Evolutionary conservation across 2,113 vertebrate species (phyloP).

Genomic region (Laticauda laticaudata): DNA sequence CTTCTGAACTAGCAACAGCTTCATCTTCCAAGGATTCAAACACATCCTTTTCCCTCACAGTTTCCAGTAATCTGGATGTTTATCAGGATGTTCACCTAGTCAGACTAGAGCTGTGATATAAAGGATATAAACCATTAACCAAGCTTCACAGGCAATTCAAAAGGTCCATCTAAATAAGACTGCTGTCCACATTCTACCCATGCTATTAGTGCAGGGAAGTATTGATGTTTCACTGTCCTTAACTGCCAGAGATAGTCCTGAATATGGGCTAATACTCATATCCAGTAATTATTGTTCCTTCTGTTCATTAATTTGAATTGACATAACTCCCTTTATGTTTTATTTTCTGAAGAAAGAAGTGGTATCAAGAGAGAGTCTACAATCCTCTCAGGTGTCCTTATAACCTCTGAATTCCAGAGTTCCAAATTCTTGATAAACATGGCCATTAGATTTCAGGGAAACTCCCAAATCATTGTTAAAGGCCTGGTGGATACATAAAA

Average conservation of each 20-base stretch:
- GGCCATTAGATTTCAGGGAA: not conserved
- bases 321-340: not conserved
- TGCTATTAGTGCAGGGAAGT: not conserved
- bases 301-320: not conserved
- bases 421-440: not conserved
- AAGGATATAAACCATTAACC: not conserved
- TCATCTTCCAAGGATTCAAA: not conserved
- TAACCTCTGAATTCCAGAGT: not conserved
- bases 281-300: not conserved
- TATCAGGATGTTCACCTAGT: not conserved
- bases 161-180: not conserved
- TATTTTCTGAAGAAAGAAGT: not conserved
- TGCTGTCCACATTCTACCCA: not conserved
- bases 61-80: not conserved
- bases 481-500: not conserved
- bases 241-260: not conserved
- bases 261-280: not conserved
- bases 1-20: not conserved
- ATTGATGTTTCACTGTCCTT: not conserved
- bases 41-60: not conserved
- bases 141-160: not conserved
- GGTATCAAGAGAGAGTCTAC: not conserved
- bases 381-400: not conserved
- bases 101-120: not conserved
- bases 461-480: not conserved